phyloP scores from a whole-genome alignment of 1,140 invertebrate genomes.

The Ctenoplectra terminalis region DNA sequence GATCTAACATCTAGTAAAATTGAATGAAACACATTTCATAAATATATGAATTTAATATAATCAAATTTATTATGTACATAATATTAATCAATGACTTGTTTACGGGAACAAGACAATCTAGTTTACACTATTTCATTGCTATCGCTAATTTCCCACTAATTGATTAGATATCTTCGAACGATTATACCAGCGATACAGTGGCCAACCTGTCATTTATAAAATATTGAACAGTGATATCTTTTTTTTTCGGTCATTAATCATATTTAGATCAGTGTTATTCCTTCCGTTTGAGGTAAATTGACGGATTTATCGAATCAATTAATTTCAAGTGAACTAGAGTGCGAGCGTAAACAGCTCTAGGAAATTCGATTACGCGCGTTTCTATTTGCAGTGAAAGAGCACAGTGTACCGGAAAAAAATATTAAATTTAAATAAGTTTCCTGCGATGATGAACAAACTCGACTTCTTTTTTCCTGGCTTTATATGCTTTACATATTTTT shows the following conservation, averaged over 20 bases:
- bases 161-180: constrained; percentile 5
- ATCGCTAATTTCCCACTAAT: constrained; percentile 8
- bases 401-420: background rate
- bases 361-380: constrained; percentile 27
- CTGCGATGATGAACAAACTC: no score
- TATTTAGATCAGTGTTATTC: background rate
- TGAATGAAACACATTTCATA: no score
- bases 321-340: constrained; percentile 19
- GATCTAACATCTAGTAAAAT: no score
- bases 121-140: background rate
- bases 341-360: constrained; percentile 16
- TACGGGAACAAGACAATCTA: background rate
- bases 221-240: background rate
- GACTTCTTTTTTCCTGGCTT: no score
- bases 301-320: constrained; percentile 11
- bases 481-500: no score
- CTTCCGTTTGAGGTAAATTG: background rate
- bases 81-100: background rate
- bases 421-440: background rate
- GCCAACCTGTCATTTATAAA: background rate
- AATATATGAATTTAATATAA: background rate
- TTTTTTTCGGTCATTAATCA: background rate
- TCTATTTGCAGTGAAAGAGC: background rate
- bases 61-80: background rate
- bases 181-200: background rate